These are phyloP conservation scores for Solea senegalensis DNA, from an alignment of 2,113 vertebrate species.

Conservation along the genomic window DNA sequence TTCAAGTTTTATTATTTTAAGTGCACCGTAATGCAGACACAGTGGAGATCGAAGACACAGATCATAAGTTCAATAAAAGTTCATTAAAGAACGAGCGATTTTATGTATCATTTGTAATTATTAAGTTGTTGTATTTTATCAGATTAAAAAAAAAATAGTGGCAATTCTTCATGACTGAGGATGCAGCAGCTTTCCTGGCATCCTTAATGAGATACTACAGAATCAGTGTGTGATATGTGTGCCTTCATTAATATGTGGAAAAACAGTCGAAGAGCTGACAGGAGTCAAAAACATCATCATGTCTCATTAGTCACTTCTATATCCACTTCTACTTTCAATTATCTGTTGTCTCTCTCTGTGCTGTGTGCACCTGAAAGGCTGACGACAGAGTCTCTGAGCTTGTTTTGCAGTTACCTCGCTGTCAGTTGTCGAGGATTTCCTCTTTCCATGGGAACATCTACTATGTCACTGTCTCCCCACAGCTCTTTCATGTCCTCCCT, in stretches of 20 bases:
- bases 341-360: conserved; percentile 27
- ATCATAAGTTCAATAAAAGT: too few relatives aligned
- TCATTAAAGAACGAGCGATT: too few relatives aligned
- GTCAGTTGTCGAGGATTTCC: conserved; percentile 62
- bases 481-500: conserved; percentile 53
- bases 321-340: conserved; percentile 63
- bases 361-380: conserved; percentile 39
- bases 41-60: too few relatives aligned
- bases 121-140: too few relatives aligned
- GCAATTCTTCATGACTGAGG: not conserved
- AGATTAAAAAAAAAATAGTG: too few relatives aligned
- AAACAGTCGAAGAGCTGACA: conserved; percentile 54
- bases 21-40: too few relatives aligned
- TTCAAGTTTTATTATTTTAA: too few relatives aligned
- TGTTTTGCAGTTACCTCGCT: conserved; percentile 49
- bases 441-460: conserved; percentile 54
- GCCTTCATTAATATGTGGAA: conserved; percentile 42
- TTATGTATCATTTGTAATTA: not conserved
- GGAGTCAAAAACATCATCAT: conserved; percentile 56
- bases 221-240: conserved; percentile 23
- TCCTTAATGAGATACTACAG: not conserved
- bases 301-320: conserved; percentile 57
- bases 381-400: conserved; percentile 33
- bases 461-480: conserved; percentile 35
- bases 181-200: conserved; percentile 4